phyloP scores from a whole-genome alignment of 1,140 invertebrate genomes.

The Bombus turneri region DNA sequence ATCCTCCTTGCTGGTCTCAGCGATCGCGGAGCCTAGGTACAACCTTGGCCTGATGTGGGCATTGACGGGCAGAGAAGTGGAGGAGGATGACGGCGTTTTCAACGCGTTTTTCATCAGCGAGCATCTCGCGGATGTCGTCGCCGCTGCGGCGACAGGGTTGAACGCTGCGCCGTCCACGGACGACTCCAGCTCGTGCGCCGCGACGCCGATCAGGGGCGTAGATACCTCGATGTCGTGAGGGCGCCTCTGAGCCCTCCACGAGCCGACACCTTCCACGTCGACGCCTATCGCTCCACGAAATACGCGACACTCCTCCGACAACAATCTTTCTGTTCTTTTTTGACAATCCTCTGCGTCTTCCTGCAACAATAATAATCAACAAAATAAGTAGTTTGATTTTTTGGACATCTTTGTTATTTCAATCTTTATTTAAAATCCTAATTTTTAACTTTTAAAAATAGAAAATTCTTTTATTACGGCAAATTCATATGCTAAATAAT shows the following conservation, averaged over 20 bases:
- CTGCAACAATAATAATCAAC: constrained; percentile 35
- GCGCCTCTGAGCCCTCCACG: constrained; percentile 46
- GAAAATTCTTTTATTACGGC: too few species aligned
- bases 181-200: constrained; percentile 63
- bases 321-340: constrained; percentile 34
- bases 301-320: constrained; percentile 50
- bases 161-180: constrained; percentile 60
- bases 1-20: constrained; percentile 69
- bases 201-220: constrained; percentile 61
- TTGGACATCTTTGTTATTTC: too few species aligned
- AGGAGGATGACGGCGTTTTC: constrained; percentile 10
- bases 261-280: constrained; percentile 67
- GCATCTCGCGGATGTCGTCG: constrained; percentile 54
- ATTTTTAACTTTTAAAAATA: too few species aligned
- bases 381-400: neutral
- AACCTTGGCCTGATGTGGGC: constrained; percentile 49
- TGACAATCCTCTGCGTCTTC: constrained; percentile 28
- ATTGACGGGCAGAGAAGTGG: constrained; percentile 43
- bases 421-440: too few species aligned
- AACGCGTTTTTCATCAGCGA: constrained; percentile 42
- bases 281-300: constrained; percentile 48
- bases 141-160: constrained; percentile 43
- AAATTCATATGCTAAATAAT: too few species aligned
- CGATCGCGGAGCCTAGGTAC: constrained; percentile 49
- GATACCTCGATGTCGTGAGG: constrained; percentile 33